Evolutionary conservation across 2,113 vertebrate species (phyloP), one percentile per base, ranked within the genome.

Genomic region (Epinephelus cyanopodus): DNA sequence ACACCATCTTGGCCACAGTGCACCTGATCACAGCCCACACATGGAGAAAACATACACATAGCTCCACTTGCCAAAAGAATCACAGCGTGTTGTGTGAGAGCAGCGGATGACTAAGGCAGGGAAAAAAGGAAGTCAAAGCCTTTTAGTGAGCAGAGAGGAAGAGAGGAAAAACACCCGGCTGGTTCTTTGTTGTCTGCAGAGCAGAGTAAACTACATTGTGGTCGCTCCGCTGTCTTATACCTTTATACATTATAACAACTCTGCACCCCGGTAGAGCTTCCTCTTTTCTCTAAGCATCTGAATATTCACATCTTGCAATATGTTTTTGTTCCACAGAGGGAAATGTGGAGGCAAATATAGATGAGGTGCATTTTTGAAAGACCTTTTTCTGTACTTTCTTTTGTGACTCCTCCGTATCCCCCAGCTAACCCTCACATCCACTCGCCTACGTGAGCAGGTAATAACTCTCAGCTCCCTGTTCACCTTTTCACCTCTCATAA

Each of bases 11-110:
- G 79, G 87, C 84, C 65, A n/a, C 33, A 15, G 73, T 74, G 72
- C 61, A 90, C 74, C 88, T 90, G 87, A 87, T 90, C 84, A 78
- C 76, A 90, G 76, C 85, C 83, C 92, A 93, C 89, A 81, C 89
- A 84, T 54, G 81, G 80, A 82, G 76, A 89, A 87, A 90, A 91
- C 83, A 90, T 86, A 87, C 84, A 87, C 86, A 84, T 25, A 58
- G 71, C 56, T 69, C 52, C 47, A 65, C 78, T 79, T 77, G 83
- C 87, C 89, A 87, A 79, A 83, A 64, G 29, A 89, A 87, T 81
- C 77, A 2, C 83, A 87, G 84, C 58, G 14, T 74, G 89, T 69
- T 64, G 76, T 37, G 72, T 78, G 76, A 86, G 79, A 48, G 37
- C 18, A 9, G 47, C 37, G 73, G 81, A 81, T 74, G 87, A 87